A percentile compares a stretch with the other conserved stretches of the same genome.
These are phyloP conservation scores for Lymantria dispar DNA, from an alignment of 2,888 invertebrate genomes.

Conservation along the genomic window DNA sequence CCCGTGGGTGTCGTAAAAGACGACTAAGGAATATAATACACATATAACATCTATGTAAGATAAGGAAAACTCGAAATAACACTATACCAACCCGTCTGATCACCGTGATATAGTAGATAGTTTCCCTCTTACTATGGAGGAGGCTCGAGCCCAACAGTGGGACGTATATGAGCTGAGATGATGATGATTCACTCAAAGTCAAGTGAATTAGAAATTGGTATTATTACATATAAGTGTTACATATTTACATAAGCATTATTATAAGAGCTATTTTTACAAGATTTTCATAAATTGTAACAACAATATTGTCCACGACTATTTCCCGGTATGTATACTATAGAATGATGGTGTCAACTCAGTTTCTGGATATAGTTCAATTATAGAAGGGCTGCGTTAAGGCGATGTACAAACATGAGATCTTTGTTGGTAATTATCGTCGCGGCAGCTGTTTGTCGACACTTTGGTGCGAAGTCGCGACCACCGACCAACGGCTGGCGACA, in stretches of 20 bases:
- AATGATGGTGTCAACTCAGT: slow-evolving; percentile 40
- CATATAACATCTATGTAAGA: too few relatives aligned
- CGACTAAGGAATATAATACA: too few relatives aligned
- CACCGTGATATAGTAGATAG: too few relatives aligned
- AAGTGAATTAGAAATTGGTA: background rate
- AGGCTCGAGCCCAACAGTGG: too few relatives aligned
- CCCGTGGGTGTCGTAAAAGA: too few relatives aligned
- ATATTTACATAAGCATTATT: background rate
- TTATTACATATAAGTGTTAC: background rate
- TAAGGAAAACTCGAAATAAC: too few relatives aligned
- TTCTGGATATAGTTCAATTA: slow-evolving; percentile 44
- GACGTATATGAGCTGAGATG: too few relatives aligned
- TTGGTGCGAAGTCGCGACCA: slow-evolving; percentile 80
- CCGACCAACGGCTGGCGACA: slow-evolving; percentile 66
- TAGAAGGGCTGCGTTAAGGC: slow-evolving; percentile 56
- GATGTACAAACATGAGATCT: slow-evolving; percentile 61
- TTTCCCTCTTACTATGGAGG: too few relatives aligned
- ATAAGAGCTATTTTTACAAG: background rate
- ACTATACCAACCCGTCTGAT: too few relatives aligned
- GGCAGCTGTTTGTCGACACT: slow-evolving; percentile 74
- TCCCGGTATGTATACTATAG: slow-evolving; percentile 35
- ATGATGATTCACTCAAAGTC: too few relatives aligned
- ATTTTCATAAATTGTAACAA: slow-evolving; percentile 1
- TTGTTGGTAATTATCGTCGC: slow-evolving; percentile 76
- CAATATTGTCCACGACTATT: slow-evolving; percentile 28